These are phyloP conservation scores for Fukomys damarensis DNA, from an alignment of 2,113 vertebrate species.

Conservation along the genomic window DNA sequence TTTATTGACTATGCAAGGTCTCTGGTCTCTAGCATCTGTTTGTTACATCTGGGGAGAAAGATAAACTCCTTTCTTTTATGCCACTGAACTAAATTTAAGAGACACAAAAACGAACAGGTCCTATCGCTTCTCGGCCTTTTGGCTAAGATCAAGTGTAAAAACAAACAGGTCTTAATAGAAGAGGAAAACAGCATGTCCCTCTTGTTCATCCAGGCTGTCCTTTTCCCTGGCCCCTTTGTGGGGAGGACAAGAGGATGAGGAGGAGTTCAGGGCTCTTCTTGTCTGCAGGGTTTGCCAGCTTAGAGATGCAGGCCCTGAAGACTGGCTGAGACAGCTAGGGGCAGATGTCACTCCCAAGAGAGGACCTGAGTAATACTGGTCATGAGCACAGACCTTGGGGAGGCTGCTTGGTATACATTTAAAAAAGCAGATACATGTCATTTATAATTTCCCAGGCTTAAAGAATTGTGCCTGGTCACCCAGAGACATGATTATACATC, in stretches of 20 bases:
- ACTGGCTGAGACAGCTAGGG: not conserved
- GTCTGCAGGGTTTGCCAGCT: fast-evolving
- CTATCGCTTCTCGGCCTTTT: too few species aligned
- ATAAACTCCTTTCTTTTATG: slow-evolving; percentile 62
- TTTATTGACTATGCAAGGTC: slow-evolving; percentile 78
- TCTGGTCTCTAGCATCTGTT: slow-evolving; percentile 83
- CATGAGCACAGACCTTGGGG: slow-evolving; percentile 27
- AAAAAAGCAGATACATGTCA: not conserved
- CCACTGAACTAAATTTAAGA: slow-evolving; percentile 64
- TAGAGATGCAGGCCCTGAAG: not conserved
- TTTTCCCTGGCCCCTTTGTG: not conserved
- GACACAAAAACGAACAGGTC: too few species aligned
- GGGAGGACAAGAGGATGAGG: not conserved
- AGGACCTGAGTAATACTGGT: slow-evolving; percentile 30
- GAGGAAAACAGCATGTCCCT: not conserved
- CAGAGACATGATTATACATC: slow-evolving; percentile 75
- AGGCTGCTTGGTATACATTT: not conserved
- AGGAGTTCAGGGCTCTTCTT: not conserved
- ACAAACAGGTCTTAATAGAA: not conserved
- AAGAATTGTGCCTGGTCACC: slow-evolving; percentile 74
- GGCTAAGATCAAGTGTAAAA: too few species aligned
- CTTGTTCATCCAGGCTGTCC: not conserved
- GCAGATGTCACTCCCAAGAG: not conserved
- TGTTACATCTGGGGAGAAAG: slow-evolving; percentile 77
- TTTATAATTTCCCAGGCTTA: slow-evolving; percentile 71